These are phyloP conservation scores for Hydrochoerus hydrochaeris DNA, from an alignment of 2,113 vertebrate species.

Conservation along the genomic window DNA sequence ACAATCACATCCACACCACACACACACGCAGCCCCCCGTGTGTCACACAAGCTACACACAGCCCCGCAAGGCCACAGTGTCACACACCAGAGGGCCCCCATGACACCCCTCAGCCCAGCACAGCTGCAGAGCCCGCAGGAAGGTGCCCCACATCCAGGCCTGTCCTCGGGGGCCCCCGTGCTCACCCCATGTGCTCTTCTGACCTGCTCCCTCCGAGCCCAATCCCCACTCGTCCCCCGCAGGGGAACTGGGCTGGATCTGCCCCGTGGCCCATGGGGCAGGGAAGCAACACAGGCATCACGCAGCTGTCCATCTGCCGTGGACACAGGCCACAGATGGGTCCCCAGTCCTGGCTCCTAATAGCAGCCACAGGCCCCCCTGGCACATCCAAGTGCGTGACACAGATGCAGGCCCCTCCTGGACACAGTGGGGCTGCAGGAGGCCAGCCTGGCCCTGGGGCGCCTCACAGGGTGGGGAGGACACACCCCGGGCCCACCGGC, in stretches of 20 bases:
- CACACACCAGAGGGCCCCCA: not conserved
- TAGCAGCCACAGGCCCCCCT: not conserved
- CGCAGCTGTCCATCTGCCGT: not conserved
- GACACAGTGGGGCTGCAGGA: not conserved
- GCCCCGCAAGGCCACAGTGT: too few species aligned
- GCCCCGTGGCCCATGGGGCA: not conserved
- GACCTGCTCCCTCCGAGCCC: not conserved
- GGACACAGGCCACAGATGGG: fast-evolving
- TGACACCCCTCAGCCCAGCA: not conserved
- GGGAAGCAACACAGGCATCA: not conserved
- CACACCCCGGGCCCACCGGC: not conserved
- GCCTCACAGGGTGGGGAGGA: not conserved
- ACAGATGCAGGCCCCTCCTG: not conserved
- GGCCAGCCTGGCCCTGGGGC: not conserved
- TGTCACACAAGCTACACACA: not conserved
- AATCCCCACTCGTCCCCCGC: fast-evolving
- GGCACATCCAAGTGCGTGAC: not conserved
- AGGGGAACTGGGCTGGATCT: not conserved
- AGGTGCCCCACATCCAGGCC: not conserved
- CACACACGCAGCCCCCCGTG: not conserved
- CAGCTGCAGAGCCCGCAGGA: not conserved
- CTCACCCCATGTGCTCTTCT: not conserved
- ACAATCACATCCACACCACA: not conserved
- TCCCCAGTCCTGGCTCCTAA: not conserved
- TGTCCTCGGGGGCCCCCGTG: not conserved